Evolutionary conservation across 2,797 vertebrate species (phyloP), one percentile per base, ranked within the genome.

Genomic region (Pseudomugil gertrudae): DNA sequence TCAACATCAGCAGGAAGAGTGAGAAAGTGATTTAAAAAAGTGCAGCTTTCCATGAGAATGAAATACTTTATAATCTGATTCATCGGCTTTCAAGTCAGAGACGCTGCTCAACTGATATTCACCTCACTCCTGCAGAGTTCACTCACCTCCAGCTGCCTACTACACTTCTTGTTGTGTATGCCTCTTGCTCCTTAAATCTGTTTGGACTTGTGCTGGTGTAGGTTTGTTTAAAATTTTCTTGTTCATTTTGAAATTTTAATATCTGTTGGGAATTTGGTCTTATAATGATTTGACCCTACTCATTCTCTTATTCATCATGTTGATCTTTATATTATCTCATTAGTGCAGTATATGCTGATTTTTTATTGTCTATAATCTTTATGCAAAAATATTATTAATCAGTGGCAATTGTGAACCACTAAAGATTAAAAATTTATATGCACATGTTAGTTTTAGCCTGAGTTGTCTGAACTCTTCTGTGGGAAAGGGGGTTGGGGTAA

Each of bases 21-120:
- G 23, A 60, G 23, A 50, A 69, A 52, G 45, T 64, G 13, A 50
- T 66, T 74, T 67, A 17, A 63, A 64, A 66, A 35, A 50, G 21
- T 9, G 47, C 5, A 0, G 29, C 14, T 19, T 24, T 29, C 33
- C 51, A 30, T 2, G 6, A 66, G 26, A 50, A 51, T 23, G 47
- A 76, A 61, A 69, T 47, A 33, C 69, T 69, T 68, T 47, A 43
- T 38, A 65, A 63, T 72, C 52, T 33, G 57, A 11, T 57, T 81
- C 59, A 79, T 81, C 66, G 36, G 66, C 57, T 80, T 71, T 83
- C 56, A 62, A 63, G 57, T 80, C 74, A 72, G 69, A 62, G 66
- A 14, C 17, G 5, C 51, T 63, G 26, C 66, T 71, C 80, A 69
- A 61, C 62, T 73, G 61, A 59, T 58, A 79, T 69, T 83, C 74